Evolutionary conservation across 2,113 vertebrate species (phyloP).

Genomic region (Chionomys nivalis): DNA sequence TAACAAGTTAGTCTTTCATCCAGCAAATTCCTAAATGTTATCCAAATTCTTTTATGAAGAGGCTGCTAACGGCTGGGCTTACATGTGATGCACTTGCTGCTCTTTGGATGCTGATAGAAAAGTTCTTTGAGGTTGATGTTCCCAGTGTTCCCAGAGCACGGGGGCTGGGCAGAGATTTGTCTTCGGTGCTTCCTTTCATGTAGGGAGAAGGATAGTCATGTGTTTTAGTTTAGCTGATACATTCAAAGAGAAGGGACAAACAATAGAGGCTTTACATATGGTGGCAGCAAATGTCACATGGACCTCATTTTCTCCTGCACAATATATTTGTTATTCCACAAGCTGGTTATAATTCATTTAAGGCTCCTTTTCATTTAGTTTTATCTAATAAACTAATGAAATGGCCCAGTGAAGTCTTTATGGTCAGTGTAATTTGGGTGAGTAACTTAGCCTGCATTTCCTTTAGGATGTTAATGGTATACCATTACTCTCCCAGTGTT

Average conservation of each 20-base stretch:
- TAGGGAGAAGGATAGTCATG: slow-evolving; percentile 86
- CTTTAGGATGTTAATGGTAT: slow-evolving; percentile 73
- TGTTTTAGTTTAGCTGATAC: slow-evolving; percentile 89
- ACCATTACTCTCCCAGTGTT: slow-evolving; percentile 3
- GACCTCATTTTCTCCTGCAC: slow-evolving; percentile 85
- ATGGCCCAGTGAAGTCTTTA: slow-evolving; percentile 81
- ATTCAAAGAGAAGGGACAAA: slow-evolving; percentile 89
- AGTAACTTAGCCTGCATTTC: slow-evolving; percentile 73
- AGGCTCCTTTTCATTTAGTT: slow-evolving; percentile 80
- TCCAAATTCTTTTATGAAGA: slow-evolving; percentile 84
- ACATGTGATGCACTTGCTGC: slow-evolving; percentile 86
- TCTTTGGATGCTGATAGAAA: slow-evolving; percentile 80
- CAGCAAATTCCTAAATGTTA: slow-evolving; percentile 89
- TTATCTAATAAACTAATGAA: slow-evolving; percentile 85
- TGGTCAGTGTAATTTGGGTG: slow-evolving; percentile 75
- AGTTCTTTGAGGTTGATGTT: slow-evolving; percentile 81
- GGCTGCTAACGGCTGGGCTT: slow-evolving; percentile 81
- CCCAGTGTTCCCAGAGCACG: slow-evolving; percentile 78
- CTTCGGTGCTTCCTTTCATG: slow-evolving; percentile 87
- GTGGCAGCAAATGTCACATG: slow-evolving; percentile 83
- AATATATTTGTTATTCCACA: slow-evolving; percentile 84
- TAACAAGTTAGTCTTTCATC: slow-evolving; percentile 88
- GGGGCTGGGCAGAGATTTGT: slow-evolving; percentile 73
- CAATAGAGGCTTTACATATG: slow-evolving; percentile 85
- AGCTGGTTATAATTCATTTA: slow-evolving; percentile 85